Conservation (phyloP, 2,888 invertebrate genomes). For the Minunthozetes semirufus region DNA sequence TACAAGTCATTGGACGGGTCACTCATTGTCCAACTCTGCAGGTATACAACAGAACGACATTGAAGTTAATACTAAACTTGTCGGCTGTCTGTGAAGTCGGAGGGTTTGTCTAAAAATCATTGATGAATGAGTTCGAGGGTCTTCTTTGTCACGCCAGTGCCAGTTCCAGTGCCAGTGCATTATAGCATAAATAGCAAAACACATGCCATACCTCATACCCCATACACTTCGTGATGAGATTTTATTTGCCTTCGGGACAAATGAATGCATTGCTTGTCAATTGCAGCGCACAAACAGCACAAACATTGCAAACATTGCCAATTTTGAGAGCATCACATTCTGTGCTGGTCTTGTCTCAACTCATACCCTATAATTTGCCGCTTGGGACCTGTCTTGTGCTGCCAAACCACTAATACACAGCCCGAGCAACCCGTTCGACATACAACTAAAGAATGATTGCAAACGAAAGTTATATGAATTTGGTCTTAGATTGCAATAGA, state of each 20-base stretch:
- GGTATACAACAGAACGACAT: constrained; percentile 8
- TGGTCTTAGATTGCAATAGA: constrained; percentile 8
- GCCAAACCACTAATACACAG: neutral
- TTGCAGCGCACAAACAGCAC: constrained; percentile 9
- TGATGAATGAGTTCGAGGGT: constrained; percentile 26
- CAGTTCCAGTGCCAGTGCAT: neutral
- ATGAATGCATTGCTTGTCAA: constrained; percentile 19
- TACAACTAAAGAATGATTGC: constrained; percentile 7
- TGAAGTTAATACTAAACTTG: neutral
- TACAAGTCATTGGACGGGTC: neutral
- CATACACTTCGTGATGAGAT: constrained; percentile 23
- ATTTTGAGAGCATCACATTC: neutral
- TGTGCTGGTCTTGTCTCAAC: constrained; percentile 12
- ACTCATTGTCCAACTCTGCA: constrained; percentile 7
- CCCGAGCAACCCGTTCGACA: neutral
- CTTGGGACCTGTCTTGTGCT: constrained; percentile 21
- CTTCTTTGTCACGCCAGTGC: constrained; percentile 16
- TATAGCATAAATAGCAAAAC: constrained; percentile 4
- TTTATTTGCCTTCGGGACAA: constrained; percentile 22
- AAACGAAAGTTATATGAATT: constrained; percentile 15
- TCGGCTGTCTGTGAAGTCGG: constrained; percentile 11
- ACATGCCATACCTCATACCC: constrained; percentile 2
- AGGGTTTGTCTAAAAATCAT: constrained; percentile 8
- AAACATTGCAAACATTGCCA: constrained; percentile 4
- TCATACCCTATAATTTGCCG: constrained; percentile 21